Conservation (phyloP, 2,113 vertebrate genomes). For the western clawed frog (Xenopus tropicalis) region DNA sequence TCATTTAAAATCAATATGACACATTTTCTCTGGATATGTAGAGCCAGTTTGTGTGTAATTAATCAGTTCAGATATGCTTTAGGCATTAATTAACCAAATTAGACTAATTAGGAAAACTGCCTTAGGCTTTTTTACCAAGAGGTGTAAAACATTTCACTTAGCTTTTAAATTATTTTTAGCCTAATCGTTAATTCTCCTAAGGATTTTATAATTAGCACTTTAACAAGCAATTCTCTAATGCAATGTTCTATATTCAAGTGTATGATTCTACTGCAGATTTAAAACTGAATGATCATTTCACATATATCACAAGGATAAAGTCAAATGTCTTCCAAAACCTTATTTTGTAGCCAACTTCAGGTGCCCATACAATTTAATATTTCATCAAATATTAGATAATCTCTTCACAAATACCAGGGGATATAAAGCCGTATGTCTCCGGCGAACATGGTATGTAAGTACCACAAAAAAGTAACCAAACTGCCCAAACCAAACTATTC, state of each 20-base stretch:
- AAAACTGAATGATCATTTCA: neutral
- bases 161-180: constrained; percentile 52
- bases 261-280: neutral
- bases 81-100: constrained; percentile 54
- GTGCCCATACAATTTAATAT: too few relatives aligned
- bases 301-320: neutral
- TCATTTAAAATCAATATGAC: constrained; percentile 54
- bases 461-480: too few relatives aligned
- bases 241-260: neutral
- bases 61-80: constrained; percentile 54
- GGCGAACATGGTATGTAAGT: too few relatives aligned
- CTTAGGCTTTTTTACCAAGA: constrained; percentile 54
- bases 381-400: too few relatives aligned
- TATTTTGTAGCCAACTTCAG: too few relatives aligned
- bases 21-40: constrained; percentile 47
- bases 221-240: constrained; percentile 32
- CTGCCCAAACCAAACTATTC: too few relatives aligned
- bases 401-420: too few relatives aligned
- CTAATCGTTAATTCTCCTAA: constrained; percentile 46
- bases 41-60: constrained; percentile 43
- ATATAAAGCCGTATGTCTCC: too few relatives aligned
- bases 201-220: constrained; percentile 48
- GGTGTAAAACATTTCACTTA: constrained; percentile 50
- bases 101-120: constrained; percentile 49
- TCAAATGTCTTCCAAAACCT: too few relatives aligned